A percentile compares a stretch with the other conserved stretches of the same genome.
These are phyloP conservation scores for Lycia hirtaria DNA, from an alignment of 2,888 invertebrate genomes.

Conservation along the genomic window DNA sequence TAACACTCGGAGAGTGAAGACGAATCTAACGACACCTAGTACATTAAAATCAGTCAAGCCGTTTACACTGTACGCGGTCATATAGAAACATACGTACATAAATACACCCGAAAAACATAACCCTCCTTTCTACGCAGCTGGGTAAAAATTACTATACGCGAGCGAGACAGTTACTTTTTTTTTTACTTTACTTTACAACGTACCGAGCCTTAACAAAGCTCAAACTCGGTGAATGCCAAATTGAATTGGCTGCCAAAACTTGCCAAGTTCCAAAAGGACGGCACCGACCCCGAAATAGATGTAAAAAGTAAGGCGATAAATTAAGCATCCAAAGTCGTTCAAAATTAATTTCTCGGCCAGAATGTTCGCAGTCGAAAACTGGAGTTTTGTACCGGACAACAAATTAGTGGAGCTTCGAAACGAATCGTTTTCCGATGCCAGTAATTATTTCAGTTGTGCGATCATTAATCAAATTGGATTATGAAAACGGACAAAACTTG, in stretches of 20 bases:
- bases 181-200: background rate
- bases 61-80: too few relatives aligned
- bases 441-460: slow-evolving; percentile 25
- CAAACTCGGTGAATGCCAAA: slow-evolving; percentile 15
- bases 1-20: too few relatives aligned
- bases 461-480: slow-evolving; percentile 17
- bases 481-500: slow-evolving; percentile 4
- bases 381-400: slow-evolving; percentile 44
- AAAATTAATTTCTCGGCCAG: slow-evolving; percentile 46
- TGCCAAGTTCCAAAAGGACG: slow-evolving; percentile 24
- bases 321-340: slow-evolving; percentile 36
- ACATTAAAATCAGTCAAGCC: too few relatives aligned
- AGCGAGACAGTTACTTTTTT: too few relatives aligned
- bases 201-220: slow-evolving; percentile 2
- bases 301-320: slow-evolving; percentile 39
- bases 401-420: slow-evolving; percentile 45
- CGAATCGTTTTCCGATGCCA: slow-evolving; percentile 47
- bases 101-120: too few relatives aligned
- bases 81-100: too few relatives aligned
- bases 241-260: slow-evolving; percentile 24
- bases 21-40: too few relatives aligned
- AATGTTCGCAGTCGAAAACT: slow-evolving; percentile 35
- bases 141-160: too few relatives aligned
- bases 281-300: slow-evolving; percentile 18
- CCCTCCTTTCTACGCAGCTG: too few relatives aligned